Evolutionary conservation across 30 jellyfish, hydroid and myxozoan species (phyloP), one percentile per base, ranked within the genome.

Genomic region (Cassiopea andromeda): DNA sequence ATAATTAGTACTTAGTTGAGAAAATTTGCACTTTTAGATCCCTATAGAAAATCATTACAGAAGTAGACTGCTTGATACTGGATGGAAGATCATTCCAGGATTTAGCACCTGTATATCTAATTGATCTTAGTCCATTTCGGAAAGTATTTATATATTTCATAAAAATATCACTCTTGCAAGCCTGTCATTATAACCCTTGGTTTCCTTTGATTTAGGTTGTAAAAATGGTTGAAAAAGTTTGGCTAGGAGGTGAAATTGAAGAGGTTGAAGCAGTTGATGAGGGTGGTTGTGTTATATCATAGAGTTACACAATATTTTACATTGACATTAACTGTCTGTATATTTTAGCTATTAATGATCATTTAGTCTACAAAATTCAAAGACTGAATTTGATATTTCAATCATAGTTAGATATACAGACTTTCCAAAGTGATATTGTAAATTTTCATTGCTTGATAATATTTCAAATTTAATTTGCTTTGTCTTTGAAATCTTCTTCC

Each of bases 191-290:
- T 17, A 13, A 18, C 2, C 83, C 17, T 49, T 48, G 9, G 46
- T 44, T 0, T 64, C 48, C 9, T n/a, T 80, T 46, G 46, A 9
- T 80, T 19, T 64, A 80, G 89, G 89, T 80, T 59, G 78, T 80
- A 15, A 59, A 80, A 43, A 46, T 13, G 8, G 89, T 80, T 19
- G 48, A 59, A 38, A 68, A 54, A 1, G 64, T 48, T 1, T 59
- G 79, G 14, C 69, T 19, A 17, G 89, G 89, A 13, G 89, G 89
- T 18, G 67, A 59, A 44, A 2, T 45, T 6, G 78, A 80, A 58
- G 79, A 59, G 38, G 89, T 58, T 66, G n/a, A 48, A 0, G 67
- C 44, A 58, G 79, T 80, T 18, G 79, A 60, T 8, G 17, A 80
- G 43, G 17, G 64, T 59, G 27, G 78, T 8, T 80, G 89, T 67